Percentiles rank a stretch among this genome's conserved stretches.
Evolutionary conservation across 1,140 invertebrate species (phyloP).

Genomic region (Pantala flavescens): DNA sequence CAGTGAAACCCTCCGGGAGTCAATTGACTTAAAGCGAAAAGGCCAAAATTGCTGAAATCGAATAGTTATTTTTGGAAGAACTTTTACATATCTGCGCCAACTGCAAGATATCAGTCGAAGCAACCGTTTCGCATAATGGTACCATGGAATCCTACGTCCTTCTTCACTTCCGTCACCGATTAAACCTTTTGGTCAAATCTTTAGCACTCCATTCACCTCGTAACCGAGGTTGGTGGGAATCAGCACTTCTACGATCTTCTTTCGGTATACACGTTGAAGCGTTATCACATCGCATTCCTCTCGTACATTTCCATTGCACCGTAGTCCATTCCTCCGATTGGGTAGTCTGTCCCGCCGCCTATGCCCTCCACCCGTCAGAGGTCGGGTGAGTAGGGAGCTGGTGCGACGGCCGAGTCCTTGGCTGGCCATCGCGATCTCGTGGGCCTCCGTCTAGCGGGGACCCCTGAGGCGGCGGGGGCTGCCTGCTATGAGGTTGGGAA

Average conservation of each 20-base stretch:
- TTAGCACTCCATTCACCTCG: too few species aligned
- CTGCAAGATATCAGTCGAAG: too few species aligned
- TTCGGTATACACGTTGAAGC: too few species aligned
- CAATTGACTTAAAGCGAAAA: slow-evolving; percentile 1
- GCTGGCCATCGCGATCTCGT: background rate
- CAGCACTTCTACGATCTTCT: too few species aligned
- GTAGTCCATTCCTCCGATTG: too few species aligned
- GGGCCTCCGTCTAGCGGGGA: background rate
- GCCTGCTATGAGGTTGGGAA: background rate
- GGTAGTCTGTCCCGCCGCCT: background rate
- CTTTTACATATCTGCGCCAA: background rate
- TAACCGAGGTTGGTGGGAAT: too few species aligned
- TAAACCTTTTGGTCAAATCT: too few species aligned
- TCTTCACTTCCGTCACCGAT: too few species aligned
- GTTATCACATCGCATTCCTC: too few species aligned
- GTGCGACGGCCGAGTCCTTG: background rate
- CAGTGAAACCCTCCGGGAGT: background rate
- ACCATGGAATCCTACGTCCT: too few species aligned
- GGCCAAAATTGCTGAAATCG: background rate
- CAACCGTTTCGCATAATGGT: too few species aligned
- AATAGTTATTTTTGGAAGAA: background rate
- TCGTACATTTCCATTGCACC: too few species aligned
- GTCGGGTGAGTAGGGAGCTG: background rate
- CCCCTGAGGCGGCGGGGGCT: background rate
- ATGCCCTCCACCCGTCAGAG: background rate